Conservation (phyloP, 1,140 invertebrate species). For the Atta texana region DNA sequence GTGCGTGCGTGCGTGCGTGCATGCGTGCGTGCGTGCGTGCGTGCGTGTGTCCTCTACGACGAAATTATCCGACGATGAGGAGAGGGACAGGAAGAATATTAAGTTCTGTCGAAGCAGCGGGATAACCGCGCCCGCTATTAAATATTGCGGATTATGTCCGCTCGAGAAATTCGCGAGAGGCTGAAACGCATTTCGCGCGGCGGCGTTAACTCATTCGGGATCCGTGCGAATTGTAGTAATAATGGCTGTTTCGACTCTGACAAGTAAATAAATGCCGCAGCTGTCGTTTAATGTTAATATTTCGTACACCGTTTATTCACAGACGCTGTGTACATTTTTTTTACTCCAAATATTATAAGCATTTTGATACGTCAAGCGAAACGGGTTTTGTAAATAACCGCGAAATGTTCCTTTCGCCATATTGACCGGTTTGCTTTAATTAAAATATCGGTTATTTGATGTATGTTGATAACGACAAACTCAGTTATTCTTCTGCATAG, state of each 20-base stretch:
- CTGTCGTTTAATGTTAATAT: slow-evolving; percentile 50
- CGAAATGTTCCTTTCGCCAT: slow-evolving; percentile 9
- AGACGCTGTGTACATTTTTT: background rate
- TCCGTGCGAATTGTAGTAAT: slow-evolving; percentile 37
- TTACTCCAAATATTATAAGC: slow-evolving; percentile 23
- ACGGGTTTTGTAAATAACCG: slow-evolving; percentile 21
- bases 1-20: too few species aligned
- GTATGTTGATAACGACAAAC: background rate
- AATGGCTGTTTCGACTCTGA: slow-evolving; percentile 31
- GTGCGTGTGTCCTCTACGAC: slow-evolving; percentile 16
- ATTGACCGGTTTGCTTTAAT: slow-evolving; percentile 34
- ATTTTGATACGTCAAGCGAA: slow-evolving; percentile 25
- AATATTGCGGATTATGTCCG: slow-evolving; percentile 41
- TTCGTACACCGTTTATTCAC: slow-evolving; percentile 35
- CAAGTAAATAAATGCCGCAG: slow-evolving; percentile 40
- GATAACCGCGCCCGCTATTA: slow-evolving; percentile 44
- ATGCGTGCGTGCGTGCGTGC: background rate
- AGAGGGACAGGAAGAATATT: slow-evolving; percentile 40
- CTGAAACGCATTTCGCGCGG: slow-evolving; percentile 4
- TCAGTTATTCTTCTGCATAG: background rate
- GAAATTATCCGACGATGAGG: slow-evolving; percentile 50
- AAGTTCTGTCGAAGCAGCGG: slow-evolving; percentile 49
- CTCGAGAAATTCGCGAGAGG: slow-evolving; percentile 60
- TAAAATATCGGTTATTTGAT: slow-evolving; percentile 38
- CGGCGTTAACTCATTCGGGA: slow-evolving; percentile 46